Base-by-base conservation (phyloP, 2,888 invertebrate species). In the Aporophyla lueneburgensis region DNA sequence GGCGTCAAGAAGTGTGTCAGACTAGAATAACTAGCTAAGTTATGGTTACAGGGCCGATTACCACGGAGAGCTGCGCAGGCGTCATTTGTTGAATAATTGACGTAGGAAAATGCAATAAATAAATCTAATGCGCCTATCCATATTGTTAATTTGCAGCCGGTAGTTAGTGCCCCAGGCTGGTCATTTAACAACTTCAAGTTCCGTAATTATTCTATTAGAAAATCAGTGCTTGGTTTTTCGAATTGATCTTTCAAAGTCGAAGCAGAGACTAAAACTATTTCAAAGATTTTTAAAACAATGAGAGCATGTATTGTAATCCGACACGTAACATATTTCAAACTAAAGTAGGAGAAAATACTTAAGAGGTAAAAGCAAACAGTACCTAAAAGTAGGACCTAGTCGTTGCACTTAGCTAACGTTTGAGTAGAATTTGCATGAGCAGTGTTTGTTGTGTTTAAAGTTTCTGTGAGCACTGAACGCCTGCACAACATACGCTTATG, bases 381-480 rank as follows among this genome's bases (percentile, higher is more conserved):
- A 83, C 72, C 74, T 86, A 86, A 86, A 90, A 88, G 87, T 86
- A 89, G 79, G 87, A 79, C 78, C 83, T 72, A 84, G 90, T 81
- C 80, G 76, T 72, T 83, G 88, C 90, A 90, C 89, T 91, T 88
- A 90, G 89, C 86, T 85, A 88, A 89, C 90, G 90, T 92, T 93
- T 92, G 90, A 87, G 83, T 81, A 90, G 74, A 90, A 93, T 93
- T 92, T 92, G 90, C 91, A 91, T 91, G 86, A 86, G 86, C 85
- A 68, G 71, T 83, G 86, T 89, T 90, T 90, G 90, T 92, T 92
- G 87, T 88, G 87, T 89, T 91, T 89, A 90, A 92, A 91, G 87
- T 88, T 91, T 87, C 81, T 86, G 79, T 76, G 80, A 87, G 87
- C 84, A 73, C 74, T 71, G 78, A 85, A 84, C 81, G 79, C 76